Percentiles rank a stretch among this genome's conserved stretches.
These are phyloP conservation scores for Hoplostethus atlanticus DNA, from an alignment of 2,797 vertebrate species.

Conservation along the genomic window DNA sequence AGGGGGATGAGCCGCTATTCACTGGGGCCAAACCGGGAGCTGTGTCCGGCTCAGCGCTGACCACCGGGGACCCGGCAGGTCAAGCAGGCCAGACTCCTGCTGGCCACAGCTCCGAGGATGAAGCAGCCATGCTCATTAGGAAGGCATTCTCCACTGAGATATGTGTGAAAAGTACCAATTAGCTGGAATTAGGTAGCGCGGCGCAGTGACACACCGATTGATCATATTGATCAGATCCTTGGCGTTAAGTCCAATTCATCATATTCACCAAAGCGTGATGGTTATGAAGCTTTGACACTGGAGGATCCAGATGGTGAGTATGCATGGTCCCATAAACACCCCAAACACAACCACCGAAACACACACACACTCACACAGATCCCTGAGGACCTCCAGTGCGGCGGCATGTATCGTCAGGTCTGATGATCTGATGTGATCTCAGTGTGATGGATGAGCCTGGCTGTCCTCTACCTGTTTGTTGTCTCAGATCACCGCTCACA, in stretches of 20 bases:
- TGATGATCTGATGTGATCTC: conserved; percentile 32
- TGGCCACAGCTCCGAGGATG: conserved; percentile 59
- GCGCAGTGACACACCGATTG: conserved; percentile 50
- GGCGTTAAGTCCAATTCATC: conserved; percentile 52
- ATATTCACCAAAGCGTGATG: conserved; percentile 44
- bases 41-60: conserved; percentile 70
- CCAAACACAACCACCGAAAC: conserved; percentile 9
- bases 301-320: conserved; percentile 44
- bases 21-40: conserved; percentile 54
- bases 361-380: conserved; percentile 23
- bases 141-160: conserved; percentile 61
- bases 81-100: conserved; percentile 69
- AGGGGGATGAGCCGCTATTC: conserved; percentile 74
- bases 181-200: conserved; percentile 77
- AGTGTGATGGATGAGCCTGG: conserved; percentile 33
- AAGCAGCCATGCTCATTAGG: conserved; percentile 72
- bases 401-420: conserved; percentile 22
- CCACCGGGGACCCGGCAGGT: conserved; percentile 72
- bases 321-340: neutral
- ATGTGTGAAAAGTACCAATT: conserved; percentile 83
- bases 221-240: conserved; percentile 73
- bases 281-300: conserved; percentile 39
- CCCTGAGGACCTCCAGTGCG: conserved; percentile 14
- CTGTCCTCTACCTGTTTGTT: conserved; percentile 64
- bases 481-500: conserved; percentile 50